A percentile compares a stretch with the other conserved stretches of the same genome.
These are phyloP conservation scores for Sclerodermus sp. DNA, from an alignment of 2,888 invertebrate genomes.

Conservation along the genomic window DNA sequence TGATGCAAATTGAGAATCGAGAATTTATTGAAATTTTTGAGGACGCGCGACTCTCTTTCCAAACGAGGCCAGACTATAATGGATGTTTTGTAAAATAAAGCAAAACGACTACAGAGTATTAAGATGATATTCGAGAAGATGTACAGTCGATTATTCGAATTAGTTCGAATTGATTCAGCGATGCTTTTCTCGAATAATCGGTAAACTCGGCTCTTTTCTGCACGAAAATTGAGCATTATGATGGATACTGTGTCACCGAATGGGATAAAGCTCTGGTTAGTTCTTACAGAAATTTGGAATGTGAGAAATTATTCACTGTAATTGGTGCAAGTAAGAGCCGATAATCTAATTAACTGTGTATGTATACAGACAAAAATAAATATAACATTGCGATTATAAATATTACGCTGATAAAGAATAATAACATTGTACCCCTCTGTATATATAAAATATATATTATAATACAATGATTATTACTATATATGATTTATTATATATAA, in stretches of 20 bases:
- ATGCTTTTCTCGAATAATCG: conserved; percentile 23
- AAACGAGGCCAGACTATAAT: conserved; percentile 52
- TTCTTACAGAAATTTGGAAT: conserved; percentile 15
- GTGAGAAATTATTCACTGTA: conserved; percentile 31
- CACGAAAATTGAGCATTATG: conserved; percentile 12
- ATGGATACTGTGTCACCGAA: neutral
- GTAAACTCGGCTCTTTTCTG: conserved; percentile 24
- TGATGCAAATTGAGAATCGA: no score
- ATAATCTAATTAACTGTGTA: conserved; percentile 56
- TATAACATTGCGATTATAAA: conserved; percentile 56
- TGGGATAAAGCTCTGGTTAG: no score
- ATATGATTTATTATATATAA: conserved; percentile 55
- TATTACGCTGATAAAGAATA: conserved; percentile 52
- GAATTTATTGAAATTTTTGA: neutral
- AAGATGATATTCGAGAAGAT: conserved; percentile 24
- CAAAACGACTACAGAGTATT: conserved; percentile 37
- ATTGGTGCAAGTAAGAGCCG: conserved; percentile 42
- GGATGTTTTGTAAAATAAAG: conserved; percentile 54
- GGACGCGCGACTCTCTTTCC: conserved; percentile 44
- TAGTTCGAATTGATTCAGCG: conserved; percentile 24
- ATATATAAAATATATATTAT: conserved; percentile 56
- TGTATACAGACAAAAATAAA: conserved; percentile 54
- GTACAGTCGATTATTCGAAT: conserved; percentile 23
- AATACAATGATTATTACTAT: conserved; percentile 55
- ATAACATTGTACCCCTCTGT: conserved; percentile 57